Evolutionary conservation across 2,113 vertebrate species (phyloP).

Genomic region (Larimichthys crocea): DNA sequence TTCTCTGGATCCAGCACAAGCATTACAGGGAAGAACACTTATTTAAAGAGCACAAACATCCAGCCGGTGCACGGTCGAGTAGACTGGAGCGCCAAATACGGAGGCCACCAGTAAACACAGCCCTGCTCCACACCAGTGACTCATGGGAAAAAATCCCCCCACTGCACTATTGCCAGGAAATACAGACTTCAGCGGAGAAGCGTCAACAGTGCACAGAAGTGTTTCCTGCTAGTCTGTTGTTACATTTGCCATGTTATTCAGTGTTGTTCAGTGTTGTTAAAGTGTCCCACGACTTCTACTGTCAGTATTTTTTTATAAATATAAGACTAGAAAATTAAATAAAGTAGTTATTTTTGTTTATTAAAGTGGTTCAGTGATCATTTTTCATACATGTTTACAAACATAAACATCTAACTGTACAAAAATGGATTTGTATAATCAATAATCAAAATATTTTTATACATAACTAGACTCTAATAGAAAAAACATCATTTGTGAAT

Average conservation of each 20-base stretch:
- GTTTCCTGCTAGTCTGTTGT: slow-evolving; percentile 11
- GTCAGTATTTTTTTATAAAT: slow-evolving; percentile 19
- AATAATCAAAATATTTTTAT: background rate
- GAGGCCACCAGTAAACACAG: slow-evolving; percentile 84
- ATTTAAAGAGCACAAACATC: slow-evolving; percentile 74
- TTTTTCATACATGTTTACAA: slow-evolving; percentile 17
- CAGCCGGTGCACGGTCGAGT: slow-evolving; percentile 88
- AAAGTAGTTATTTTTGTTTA: slow-evolving; percentile 24
- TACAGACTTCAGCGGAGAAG: background rate
- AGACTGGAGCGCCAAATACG: slow-evolving; percentile 92
- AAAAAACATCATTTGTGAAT: background rate
- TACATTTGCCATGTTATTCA: background rate
- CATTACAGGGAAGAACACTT: slow-evolving; percentile 69
- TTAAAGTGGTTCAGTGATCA: slow-evolving; percentile 1
- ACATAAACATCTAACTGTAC: background rate
- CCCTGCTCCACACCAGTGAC: background rate
- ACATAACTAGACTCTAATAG: background rate
- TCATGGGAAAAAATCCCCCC: slow-evolving; percentile 24
- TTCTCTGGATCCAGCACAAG: slow-evolving; percentile 75
- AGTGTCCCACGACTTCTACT: background rate
- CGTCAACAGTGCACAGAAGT: background rate
- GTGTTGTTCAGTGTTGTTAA: slow-evolving; percentile 11
- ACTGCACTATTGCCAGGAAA: slow-evolving; percentile 20
- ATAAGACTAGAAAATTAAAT: background rate
- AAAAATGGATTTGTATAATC: background rate